Base-by-base conservation (phyloP, 64 coral and sea anemone species). In the Porites lutea region DNA sequence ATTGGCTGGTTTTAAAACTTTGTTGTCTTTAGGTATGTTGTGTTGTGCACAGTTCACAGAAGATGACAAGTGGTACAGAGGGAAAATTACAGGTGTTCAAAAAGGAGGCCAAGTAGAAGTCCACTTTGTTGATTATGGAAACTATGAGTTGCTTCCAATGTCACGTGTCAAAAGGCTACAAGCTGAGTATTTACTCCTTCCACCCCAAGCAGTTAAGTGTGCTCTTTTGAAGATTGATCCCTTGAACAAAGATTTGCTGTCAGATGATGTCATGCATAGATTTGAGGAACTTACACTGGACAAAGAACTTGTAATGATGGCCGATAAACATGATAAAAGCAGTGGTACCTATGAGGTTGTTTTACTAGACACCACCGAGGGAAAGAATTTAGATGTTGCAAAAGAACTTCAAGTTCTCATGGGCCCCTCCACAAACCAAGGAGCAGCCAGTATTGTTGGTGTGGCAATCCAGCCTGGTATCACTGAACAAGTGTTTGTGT, bases 71-170 rank as follows among this genome's bases (percentile, higher is more conserved):
- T 96, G 95, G 95, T 96, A 96, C 75, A 87, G 91, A 13, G 95
- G 79, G 15, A 93, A 79, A 20, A 90, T 96, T 74, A 96, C 81
- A 47, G 95, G 95, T 8, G 66, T 93, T 15, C 87, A 74, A 48
- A 90, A 65, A 87, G 90, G 73, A 19, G 89, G 86, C 9, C 81
- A 64, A 5, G 95, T 96, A 0, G 95, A 96, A 74, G 95, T 96
- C 45, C 95, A 93, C 3, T 96, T 93, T 76, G 75, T 96, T 37
- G 95, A 96, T 67, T 96, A 96, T 82, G 95, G 95, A 18, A 96
- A 96, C 82, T 93, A 43, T 76, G 95, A 96, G 62, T 49, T 74
- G 2, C 75, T 96, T 59, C 75, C 91, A 10, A 65, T 93, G 16
- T 87, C 91, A 20, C 73, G 86, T n/a, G 8, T 93, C 21, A 96